Evolutionary conservation across 1,140 invertebrate genomes (phyloP), one percentile per base, ranked within the genome.

Genomic region (Oscheius sp.): DNA sequence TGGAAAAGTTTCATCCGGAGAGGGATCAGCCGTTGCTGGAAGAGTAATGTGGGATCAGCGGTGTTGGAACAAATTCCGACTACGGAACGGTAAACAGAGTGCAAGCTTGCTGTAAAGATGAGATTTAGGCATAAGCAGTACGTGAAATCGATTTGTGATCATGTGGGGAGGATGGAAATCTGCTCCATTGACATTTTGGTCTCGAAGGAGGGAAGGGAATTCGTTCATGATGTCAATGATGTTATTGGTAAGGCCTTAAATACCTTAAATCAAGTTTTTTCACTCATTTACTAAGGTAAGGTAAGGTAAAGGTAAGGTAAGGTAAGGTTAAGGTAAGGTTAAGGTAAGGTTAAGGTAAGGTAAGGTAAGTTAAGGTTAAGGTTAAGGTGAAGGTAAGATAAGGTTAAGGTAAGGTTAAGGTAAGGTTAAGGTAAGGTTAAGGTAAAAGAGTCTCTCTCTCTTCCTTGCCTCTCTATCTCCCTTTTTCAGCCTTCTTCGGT

Each of bases 101-200:
- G n/a, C n/a, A n/a, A n/a, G n/a, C n/a, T 32, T 62, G 23, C 59
- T 28, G 3, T 62, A 4, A 62, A 28, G 7, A n/a, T 13, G 23
- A 3, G n/a, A 15, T 67, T 64, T 61, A 67, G 64, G 15, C 72
- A 74, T 23, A 74, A 67, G 29, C 49, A 74, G 23, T 74, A 68
- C 15, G 2, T 74, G 29, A 61, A 62, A 46, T 36, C 55, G n/a
- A 74, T 74, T 23, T 58, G 32, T 1, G 55, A 67, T 15, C 65
- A 62, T 32, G 63, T 74, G 1, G 72, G 72, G 3, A n/a, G 49
- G 13, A 67, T 66, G 64, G 35, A 46, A 36, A 59, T 74, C 15
- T 67, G 64, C 38, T 74, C 72, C 1, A 68, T 74, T 36, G 72
- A 74, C 46, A 74, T 74, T 28, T 20, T 74, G 20, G 72, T 74